Base-by-base conservation (phyloP, 2,113 vertebrate species). In the Muntiacus reevesi region DNA sequence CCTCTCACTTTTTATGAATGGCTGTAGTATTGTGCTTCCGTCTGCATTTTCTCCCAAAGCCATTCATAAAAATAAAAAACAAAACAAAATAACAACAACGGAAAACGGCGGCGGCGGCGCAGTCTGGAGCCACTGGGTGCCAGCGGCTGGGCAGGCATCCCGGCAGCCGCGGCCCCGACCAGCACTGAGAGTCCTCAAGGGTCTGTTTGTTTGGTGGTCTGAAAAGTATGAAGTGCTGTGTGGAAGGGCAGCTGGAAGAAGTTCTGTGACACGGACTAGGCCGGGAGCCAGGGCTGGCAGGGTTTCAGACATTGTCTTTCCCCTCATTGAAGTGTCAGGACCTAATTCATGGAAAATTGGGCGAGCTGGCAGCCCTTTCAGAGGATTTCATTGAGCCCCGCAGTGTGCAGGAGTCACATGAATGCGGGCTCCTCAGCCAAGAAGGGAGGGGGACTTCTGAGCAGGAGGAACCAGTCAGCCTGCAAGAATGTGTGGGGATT, bases 311-410 rank as follows among this genome's bases (percentile, higher is more conserved):
- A 99, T 99, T 99, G 99, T 99, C 99, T 99, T 99, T 98, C 98
- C 97, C 98, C 98, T 99, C 99, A 99, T 98, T 99, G 99, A 99
- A 99, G 99, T 99, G 99, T 99, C 99, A 99, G 99, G 98, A 98
- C 98, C 98, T 99, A 99, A 99, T 99, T 99, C 99, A 99, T 99
- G 98, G 99, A 99, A 99, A 99, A 99, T 98, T 98, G 98, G 99
- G 99, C 95, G 98, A 99, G 98, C 96, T 99, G 99, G 99, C 99
- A 99, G 99, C 97, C 98, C 98, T 99, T 98, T 98, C 98, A 98
- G 98, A 98, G 98, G 94, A 98, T 98, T 99, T 99, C 99, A 99
- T 99, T 99, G 99, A 99, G 98, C 97, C 47, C 97, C 23, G 76
- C 98, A 97, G 98, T 97, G 98, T 97, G 97, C 98, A 98, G 97